Conservation (phyloP, 2,888 invertebrate species). For the Orthosia incerta region DNA sequence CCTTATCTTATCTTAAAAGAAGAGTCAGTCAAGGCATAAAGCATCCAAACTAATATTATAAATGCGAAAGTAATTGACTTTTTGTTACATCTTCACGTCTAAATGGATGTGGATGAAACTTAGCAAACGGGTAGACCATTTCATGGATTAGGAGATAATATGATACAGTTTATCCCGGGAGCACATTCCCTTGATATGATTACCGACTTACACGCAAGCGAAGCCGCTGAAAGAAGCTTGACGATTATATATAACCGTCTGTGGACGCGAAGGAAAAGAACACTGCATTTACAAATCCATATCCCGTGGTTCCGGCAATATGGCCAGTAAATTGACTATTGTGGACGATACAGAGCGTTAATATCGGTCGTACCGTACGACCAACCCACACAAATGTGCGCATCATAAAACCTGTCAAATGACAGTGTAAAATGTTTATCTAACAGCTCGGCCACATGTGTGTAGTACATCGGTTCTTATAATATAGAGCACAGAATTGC, state of each 20-base stretch:
- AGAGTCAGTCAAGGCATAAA: no score
- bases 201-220: no score
- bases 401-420: conserved; percentile 41
- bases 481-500: background rate
- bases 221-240: no score
- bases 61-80: no score
- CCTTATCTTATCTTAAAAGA: background rate
- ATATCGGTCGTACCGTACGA: conserved; percentile 20
- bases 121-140: no score
- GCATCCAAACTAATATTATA: no score
- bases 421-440: conserved; percentile 48
- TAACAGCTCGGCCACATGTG: conserved; percentile 33
- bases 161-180: no score
- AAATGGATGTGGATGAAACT: no score
- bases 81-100: no score
- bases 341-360: conserved; percentile 6
- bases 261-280: background rate
- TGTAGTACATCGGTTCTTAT: conserved; percentile 9
- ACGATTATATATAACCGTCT: background rate
- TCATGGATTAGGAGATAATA: no score
- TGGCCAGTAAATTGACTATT: conserved; percentile 4
- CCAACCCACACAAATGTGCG: conserved; percentile 22
- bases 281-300: background rate
- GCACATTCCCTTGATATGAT: no score
- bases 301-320: conserved; percentile 1